Percentiles rank a stretch among this genome's conserved stretches.
phyloP scores from a whole-genome alignment of 2,888 invertebrate genomes.

The Cremastinae sp. region DNA sequence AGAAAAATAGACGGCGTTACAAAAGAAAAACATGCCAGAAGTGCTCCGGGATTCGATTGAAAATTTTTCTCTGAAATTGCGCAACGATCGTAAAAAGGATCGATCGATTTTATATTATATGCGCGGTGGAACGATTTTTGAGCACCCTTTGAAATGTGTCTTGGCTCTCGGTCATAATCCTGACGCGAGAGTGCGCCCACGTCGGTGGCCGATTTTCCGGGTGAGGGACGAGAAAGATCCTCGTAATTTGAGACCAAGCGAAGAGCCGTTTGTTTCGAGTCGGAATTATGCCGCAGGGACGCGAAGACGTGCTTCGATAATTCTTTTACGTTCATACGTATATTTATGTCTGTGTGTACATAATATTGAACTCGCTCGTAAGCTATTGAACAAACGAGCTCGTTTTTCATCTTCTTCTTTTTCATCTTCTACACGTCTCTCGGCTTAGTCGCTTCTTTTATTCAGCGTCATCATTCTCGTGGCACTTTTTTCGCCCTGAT shows the following conservation, averaged over 20 bases:
- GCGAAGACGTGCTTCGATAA: slow-evolving; percentile 51
- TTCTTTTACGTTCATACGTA: slow-evolving; percentile 12
- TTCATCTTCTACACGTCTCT: slow-evolving; percentile 8
- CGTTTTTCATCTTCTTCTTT: slow-evolving; percentile 30
- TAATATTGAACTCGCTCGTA: slow-evolving; percentile 16
- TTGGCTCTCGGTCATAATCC: slow-evolving; percentile 45
- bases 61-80: slow-evolving; percentile 58
- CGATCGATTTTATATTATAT: slow-evolving; percentile 66
- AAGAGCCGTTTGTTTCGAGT: slow-evolving; percentile 54
- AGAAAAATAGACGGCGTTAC: slow-evolving; percentile 5
- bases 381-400: slow-evolving; percentile 47
- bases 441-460: slow-evolving; percentile 35
- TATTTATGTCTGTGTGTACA: slow-evolving; percentile 13
- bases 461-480: slow-evolving; percentile 47
- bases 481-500: slow-evolving; percentile 54
- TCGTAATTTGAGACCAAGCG: slow-evolving; percentile 32
- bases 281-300: slow-evolving; percentile 44
- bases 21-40: slow-evolving; percentile 4
- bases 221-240: not conserved
- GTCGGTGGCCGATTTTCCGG: slow-evolving; percentile 46
- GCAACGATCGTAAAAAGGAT: slow-evolving; percentile 56
- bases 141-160: slow-evolving; percentile 57
- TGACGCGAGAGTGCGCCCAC: slow-evolving; percentile 27
- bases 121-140: slow-evolving; percentile 64
- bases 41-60: slow-evolving; percentile 22